Evolutionary conservation across 1,140 invertebrate genomes (phyloP).

Genomic region (Pantala flavescens): DNA sequence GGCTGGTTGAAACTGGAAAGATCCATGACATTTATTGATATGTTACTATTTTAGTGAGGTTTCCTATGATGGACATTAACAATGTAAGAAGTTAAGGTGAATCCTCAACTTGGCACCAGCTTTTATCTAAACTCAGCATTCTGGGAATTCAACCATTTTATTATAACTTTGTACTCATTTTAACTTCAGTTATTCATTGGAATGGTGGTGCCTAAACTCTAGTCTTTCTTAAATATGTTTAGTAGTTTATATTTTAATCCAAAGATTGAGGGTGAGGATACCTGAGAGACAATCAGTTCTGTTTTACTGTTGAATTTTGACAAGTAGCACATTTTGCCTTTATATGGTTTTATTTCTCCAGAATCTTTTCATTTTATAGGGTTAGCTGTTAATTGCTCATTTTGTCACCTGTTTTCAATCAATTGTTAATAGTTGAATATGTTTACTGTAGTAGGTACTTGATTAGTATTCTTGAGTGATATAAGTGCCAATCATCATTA

Average conservation of each 20-base stretch:
- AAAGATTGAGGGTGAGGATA: neutral
- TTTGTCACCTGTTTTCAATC: neutral
- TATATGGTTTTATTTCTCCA: neutral
- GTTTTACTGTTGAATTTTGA: neutral
- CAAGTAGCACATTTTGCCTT: neutral
- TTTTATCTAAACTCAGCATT: neutral
- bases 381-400: constrained; percentile 2
- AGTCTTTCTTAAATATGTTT: neutral
- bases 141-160: neutral
- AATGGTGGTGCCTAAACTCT: neutral
- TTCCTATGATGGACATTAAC: neutral
- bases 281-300: neutral
- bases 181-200: neutral
- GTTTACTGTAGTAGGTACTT: neutral
- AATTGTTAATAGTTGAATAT: neutral
- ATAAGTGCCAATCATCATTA: neutral
- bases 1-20: no score
- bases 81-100: neutral
- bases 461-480: neutral
- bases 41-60: neutral
- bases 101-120: neutral
- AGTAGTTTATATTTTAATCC: neutral
- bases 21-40: neutral
- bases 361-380: neutral
- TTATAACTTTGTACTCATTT: neutral